These are phyloP conservation scores for Hipposideros armiger DNA, from an alignment of 2,113 vertebrate species.

Conservation along the genomic window DNA sequence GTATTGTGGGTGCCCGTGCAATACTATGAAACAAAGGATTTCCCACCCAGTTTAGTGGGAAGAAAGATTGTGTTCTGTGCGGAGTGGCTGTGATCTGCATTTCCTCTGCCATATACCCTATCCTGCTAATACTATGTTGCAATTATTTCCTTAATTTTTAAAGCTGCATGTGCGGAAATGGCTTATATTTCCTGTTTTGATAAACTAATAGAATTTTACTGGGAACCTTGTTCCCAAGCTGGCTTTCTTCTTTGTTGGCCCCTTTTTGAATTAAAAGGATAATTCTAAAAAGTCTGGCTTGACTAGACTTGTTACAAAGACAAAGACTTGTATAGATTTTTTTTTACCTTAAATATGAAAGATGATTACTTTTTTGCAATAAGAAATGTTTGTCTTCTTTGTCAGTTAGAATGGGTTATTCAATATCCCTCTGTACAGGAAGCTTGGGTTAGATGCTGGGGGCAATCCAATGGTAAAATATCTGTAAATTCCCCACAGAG, in stretches of 20 bases:
- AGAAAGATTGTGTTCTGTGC: constrained; percentile 12
- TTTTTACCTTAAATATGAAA: constrained; percentile 65
- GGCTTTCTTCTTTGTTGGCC: constrained; percentile 81
- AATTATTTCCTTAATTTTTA: constrained; percentile 85
- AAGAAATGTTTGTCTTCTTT: constrained; percentile 52
- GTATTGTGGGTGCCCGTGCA: background rate
- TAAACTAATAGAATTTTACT: constrained; percentile 81
- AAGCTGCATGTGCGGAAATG: constrained; percentile 86
- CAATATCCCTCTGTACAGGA: background rate
- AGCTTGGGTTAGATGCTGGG: constrained; percentile 41
- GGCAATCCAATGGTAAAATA: background rate
- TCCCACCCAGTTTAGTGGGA: background rate
- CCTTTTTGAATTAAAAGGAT: constrained; percentile 66
- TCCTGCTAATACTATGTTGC: constrained; percentile 78
- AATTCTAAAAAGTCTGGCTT: constrained; percentile 65
- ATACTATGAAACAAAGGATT: background rate
- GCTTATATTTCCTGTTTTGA: constrained; percentile 88
- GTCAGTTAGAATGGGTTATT: constrained; percentile 33
- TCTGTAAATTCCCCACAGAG: constrained; percentile 81
- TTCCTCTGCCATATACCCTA: constrained; percentile 73
- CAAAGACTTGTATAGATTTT: constrained; percentile 44
- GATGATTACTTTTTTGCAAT: constrained; percentile 59
- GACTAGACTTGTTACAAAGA: constrained; percentile 56
- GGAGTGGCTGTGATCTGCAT: background rate
- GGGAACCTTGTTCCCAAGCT: constrained; percentile 78